These are phyloP conservation scores for Hassar affinis DNA, from an alignment of 2,113 vertebrate genomes.

Conservation along the genomic window DNA sequence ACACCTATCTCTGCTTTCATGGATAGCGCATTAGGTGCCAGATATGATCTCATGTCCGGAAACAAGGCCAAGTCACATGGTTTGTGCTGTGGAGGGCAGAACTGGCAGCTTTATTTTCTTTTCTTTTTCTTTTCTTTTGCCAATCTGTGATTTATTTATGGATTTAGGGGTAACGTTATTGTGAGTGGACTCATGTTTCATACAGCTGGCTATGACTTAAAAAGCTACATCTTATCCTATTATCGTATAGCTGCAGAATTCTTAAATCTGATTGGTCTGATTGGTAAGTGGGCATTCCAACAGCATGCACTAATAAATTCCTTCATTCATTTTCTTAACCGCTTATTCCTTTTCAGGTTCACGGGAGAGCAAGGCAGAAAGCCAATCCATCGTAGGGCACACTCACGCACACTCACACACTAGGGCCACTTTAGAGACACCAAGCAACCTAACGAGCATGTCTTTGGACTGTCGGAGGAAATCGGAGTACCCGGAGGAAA, in stretches of 20 bases:
- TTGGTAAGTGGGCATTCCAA: neutral
- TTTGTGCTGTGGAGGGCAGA: slow-evolving; percentile 26
- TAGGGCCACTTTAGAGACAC: too few relatives aligned
- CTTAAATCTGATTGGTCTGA: neutral
- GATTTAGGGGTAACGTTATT: slow-evolving; percentile 13
- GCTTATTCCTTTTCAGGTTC: too few relatives aligned
- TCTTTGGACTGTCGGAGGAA: too few relatives aligned
- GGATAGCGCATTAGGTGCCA: slow-evolving; percentile 26
- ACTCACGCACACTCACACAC: too few relatives aligned
- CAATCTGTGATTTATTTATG: neutral
- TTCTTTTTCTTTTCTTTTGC: neutral
- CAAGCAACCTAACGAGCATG: too few relatives aligned
- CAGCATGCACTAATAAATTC: neutral
- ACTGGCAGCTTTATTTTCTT: neutral
- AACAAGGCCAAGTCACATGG: slow-evolving; percentile 15
- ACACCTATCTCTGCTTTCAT: slow-evolving; percentile 8
- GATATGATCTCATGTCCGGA: slow-evolving; percentile 42
- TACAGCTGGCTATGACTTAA: slow-evolving; percentile 35
- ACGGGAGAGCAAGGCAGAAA: too few relatives aligned
- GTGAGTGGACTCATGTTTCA: slow-evolving; percentile 24
- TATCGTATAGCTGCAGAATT: slow-evolving; percentile 2
- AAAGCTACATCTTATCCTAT: neutral
- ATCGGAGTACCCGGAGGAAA: too few relatives aligned
- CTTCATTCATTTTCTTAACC: too few relatives aligned
- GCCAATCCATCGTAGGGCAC: too few relatives aligned